Evolutionary conservation across 2,113 vertebrate species (phyloP).

Genomic region (Gallinago paraguaiae): DNA sequence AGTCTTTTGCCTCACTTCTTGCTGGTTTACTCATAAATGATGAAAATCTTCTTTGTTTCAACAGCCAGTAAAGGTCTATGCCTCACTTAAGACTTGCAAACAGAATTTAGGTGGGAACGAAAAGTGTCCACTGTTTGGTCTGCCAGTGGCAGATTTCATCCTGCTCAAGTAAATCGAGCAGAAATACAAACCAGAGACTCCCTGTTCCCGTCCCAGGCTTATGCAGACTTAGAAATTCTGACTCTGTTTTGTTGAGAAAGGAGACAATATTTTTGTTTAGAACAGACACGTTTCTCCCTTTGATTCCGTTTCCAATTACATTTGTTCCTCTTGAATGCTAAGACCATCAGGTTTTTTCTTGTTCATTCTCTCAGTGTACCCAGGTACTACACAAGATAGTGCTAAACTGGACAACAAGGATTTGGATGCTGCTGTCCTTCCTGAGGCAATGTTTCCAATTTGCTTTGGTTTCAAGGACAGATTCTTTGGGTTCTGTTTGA

Average conservation of each 20-base stretch:
- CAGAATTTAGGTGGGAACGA: background rate
- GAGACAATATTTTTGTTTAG: background rate
- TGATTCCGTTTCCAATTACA: background rate
- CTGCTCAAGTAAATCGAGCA: background rate
- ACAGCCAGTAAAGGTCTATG: conserved; percentile 20
- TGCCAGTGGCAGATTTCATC: background rate
- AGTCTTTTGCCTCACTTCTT: background rate
- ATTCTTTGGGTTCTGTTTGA: background rate
- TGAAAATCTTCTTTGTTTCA: background rate
- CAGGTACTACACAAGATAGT: background rate
- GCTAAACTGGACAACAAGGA: background rate
- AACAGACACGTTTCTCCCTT: background rate
- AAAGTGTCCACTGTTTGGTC: background rate
- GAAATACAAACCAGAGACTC: background rate
- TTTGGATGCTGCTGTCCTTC: background rate
- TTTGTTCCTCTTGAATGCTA: background rate
- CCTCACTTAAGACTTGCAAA: conserved; percentile 24
- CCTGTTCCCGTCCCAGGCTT: background rate
- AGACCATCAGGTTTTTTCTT: background rate
- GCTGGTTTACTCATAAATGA: background rate
- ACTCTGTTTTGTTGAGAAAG: background rate
- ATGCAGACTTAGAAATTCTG: background rate
- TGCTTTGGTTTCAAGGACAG: background rate
- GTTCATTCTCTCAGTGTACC: background rate
- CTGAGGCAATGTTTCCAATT: background rate